phyloP scores from a whole-genome alignment of 2,113 vertebrate genomes.

The Coryphaenoides rupestris region DNA sequence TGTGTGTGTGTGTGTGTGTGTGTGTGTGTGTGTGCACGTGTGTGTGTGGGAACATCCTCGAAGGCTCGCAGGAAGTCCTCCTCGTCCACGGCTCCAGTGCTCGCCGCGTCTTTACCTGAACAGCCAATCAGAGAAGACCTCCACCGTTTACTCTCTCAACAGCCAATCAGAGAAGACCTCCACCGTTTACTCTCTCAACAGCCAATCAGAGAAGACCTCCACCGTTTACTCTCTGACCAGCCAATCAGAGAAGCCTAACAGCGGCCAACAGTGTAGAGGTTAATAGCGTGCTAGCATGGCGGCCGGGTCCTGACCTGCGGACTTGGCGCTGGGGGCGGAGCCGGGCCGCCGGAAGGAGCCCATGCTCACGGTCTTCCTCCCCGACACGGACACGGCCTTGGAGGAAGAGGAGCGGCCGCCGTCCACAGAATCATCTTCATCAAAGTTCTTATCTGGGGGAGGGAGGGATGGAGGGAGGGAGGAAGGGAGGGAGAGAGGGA shows the following conservation, averaged over 20 bases:
- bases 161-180: neutral
- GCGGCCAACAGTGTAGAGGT: too few species aligned
- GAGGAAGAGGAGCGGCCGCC: conserved; percentile 90
- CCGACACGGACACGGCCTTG: conserved; percentile 75
- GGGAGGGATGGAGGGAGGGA: neutral
- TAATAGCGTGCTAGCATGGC: too few species aligned
- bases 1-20: neutral
- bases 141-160: neutral
- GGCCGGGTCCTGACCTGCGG: conserved; percentile 75
- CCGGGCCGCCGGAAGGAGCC: conserved; percentile 78
- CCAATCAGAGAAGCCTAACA: too few species aligned
- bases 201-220: too few species aligned
- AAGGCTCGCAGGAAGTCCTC: conserved; percentile 94
- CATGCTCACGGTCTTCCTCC: conserved; percentile 76
- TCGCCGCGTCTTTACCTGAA: conserved; percentile 79
- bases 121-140: neutral
- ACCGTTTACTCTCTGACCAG: neutral
- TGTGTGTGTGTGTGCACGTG: conserved; percentile 68
- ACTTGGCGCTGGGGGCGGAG: conserved; percentile 77
- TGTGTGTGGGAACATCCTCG: conserved; percentile 86
- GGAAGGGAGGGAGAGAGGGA: neutral
- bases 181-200: neutral
- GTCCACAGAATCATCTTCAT: conserved; percentile 95
- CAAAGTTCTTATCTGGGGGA: conserved; percentile 90
- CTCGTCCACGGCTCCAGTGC: conserved; percentile 88